phyloP scores from a whole-genome alignment of 2,797 vertebrate genomes.

The Mormyrops attenuatus region DNA sequence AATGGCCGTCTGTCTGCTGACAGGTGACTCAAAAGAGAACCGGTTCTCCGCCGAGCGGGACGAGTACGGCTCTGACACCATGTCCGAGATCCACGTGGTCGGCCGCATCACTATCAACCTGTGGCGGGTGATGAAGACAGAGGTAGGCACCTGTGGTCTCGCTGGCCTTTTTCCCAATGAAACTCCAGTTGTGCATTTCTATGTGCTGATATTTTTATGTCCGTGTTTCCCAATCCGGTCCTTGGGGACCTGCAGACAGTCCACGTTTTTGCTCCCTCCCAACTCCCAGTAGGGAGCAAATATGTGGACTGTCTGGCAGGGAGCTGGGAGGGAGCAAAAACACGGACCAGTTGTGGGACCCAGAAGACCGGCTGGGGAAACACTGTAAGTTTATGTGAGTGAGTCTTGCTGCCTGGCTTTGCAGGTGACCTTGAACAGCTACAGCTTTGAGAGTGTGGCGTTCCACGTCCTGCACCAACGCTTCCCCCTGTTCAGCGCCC shows the following conservation, averaged over 20 bases:
- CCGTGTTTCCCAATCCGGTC: background rate
- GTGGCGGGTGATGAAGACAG: slow-evolving; percentile 96
- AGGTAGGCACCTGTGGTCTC: slow-evolving; percentile 57
- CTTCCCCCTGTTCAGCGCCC: slow-evolving; percentile 76
- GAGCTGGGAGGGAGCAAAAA: background rate
- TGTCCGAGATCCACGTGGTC: slow-evolving; percentile 89
- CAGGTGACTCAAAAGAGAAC: slow-evolving; percentile 87
- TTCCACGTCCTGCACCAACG: slow-evolving; percentile 91
- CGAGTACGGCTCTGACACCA: slow-evolving; percentile 86
- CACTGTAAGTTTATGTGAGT: background rate
- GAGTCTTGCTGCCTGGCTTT: background rate
- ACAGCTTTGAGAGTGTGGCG: slow-evolving; percentile 93
- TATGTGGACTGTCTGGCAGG: background rate
- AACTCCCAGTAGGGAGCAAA: background rate
- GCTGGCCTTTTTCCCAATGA: background rate
- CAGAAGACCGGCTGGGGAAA: background rate
- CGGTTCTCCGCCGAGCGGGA: slow-evolving; percentile 80
- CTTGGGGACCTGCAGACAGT: background rate
- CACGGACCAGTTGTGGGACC: background rate
- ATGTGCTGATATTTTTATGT: background rate
- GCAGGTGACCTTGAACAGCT: slow-evolving; percentile 84
- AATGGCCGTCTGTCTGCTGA: background rate
- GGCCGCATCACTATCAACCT: slow-evolving; percentile 86
- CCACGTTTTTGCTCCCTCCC: background rate
- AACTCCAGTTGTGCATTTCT: background rate